Conservation (phyloP, 2,888 invertebrate species). For the Polydesmus complanatus region DNA sequence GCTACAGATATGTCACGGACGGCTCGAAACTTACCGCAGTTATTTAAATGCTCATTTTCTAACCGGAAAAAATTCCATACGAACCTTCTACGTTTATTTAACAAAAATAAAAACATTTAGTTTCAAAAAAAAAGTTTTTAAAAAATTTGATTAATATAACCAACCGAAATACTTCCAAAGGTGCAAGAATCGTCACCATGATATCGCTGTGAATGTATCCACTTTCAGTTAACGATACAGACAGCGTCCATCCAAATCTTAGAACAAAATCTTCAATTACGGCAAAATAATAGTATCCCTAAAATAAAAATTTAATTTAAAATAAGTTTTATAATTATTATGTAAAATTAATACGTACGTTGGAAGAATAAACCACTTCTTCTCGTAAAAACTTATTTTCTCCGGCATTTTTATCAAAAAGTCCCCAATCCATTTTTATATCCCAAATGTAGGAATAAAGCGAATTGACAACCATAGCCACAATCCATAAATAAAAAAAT, state of each 20-base stretch:
- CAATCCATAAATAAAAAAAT: slow-evolving; percentile 79
- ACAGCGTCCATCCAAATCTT: slow-evolving; percentile 83
- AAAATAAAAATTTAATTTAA: slow-evolving; percentile 23
- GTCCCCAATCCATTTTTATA: slow-evolving; percentile 97
- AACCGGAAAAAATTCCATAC: slow-evolving; percentile 99
- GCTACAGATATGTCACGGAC: slow-evolving; percentile 94
- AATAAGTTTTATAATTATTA: not conserved
- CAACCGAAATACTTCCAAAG: slow-evolving; percentile 77
- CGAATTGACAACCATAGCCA: slow-evolving; percentile 63
- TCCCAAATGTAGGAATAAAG: slow-evolving; percentile 97
- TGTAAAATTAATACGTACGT: slow-evolving; percentile 45
- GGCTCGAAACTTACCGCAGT: slow-evolving; percentile 93
- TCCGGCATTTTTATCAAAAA: slow-evolving; percentile 78
- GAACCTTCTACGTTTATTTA: too few species aligned
- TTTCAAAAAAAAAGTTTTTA: too few species aligned
- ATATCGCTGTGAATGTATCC: slow-evolving; percentile 59
- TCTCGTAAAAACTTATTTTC: slow-evolving; percentile 84
- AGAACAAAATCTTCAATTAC: slow-evolving; percentile 87
- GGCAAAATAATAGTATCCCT: slow-evolving; percentile 91
- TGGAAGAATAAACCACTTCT: slow-evolving; percentile 86
- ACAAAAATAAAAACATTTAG: slow-evolving; percentile 2
- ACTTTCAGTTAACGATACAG: slow-evolving; percentile 69
- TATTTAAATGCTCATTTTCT: slow-evolving; percentile 98
- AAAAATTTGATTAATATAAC: slow-evolving; percentile 8
- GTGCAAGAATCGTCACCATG: slow-evolving; percentile 67